phyloP scores from a whole-genome alignment of 2,797 vertebrate genomes.

The Myiotriccus ornatus region DNA sequence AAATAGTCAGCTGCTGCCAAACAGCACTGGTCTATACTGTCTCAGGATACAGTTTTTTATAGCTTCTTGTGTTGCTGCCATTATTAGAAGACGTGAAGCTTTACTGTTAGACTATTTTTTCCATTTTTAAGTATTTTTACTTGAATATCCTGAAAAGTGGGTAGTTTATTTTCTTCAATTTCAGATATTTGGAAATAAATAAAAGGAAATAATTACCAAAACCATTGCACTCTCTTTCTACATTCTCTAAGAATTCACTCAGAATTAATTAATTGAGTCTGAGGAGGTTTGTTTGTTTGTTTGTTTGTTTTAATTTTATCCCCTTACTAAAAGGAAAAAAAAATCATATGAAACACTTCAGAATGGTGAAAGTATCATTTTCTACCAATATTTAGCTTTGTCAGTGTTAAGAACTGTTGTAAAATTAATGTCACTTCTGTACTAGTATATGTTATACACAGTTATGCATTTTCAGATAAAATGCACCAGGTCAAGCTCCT shows the following conservation, averaged over 20 bases:
- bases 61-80: neutral
- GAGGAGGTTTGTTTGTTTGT: neutral
- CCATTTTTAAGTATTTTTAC: neutral
- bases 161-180: neutral
- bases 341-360: neutral
- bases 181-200: neutral
- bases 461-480: neutral
- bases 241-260: neutral
- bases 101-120: neutral
- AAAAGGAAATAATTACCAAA: neutral
- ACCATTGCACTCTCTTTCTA: neutral
- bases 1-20: neutral
- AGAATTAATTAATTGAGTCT: neutral
- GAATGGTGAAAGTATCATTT: neutral
- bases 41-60: neutral
- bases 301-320: neutral
- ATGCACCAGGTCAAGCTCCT: neutral
- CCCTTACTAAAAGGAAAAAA: neutral
- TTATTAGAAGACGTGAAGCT: neutral
- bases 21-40: neutral
- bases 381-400: neutral
- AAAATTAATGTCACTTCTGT: neutral
- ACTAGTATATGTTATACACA: neutral
- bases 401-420: neutral
- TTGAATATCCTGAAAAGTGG: neutral